Evolutionary conservation across 2,888 invertebrate species (phyloP).

Genomic region (Beris chalybata): DNA sequence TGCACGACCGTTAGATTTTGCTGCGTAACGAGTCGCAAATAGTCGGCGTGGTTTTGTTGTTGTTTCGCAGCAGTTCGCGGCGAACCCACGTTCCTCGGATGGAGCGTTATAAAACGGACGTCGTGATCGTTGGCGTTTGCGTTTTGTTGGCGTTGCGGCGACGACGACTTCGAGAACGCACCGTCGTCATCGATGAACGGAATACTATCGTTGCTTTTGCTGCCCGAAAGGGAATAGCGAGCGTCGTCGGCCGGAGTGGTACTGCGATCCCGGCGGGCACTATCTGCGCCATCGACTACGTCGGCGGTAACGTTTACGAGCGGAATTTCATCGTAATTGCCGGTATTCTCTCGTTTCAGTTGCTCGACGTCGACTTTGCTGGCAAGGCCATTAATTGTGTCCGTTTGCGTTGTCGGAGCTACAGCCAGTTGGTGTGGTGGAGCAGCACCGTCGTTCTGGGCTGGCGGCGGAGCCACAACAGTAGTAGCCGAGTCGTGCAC

Average conservation of each 20-base stretch:
- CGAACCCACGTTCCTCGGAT: slow-evolving; percentile 40
- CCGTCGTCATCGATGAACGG: slow-evolving; percentile 42
- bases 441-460: no score
- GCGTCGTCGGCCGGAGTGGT: background rate
- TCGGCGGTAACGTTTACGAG: background rate
- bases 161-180: slow-evolving; percentile 32
- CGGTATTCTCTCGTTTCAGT: background rate
- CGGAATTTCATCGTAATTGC: slow-evolving; percentile 25
- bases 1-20: background rate
- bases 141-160: slow-evolving; percentile 30
- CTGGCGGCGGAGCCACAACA: no score
- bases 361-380: no score
- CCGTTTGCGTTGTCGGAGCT: no score
- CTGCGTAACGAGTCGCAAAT: background rate
- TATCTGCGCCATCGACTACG: background rate
- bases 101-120: slow-evolving; percentile 39
- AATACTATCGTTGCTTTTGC: slow-evolving; percentile 37
- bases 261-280: background rate
- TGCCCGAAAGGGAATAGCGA: background rate
- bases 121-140: slow-evolving; percentile 24
- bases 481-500: no score
- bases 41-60: background rate
- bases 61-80: slow-evolving; percentile 34
- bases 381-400: no score
- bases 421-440: no score